These are phyloP conservation scores for Lissocephala sabroskyi DNA, from an alignment of 2,888 invertebrate species.

Conservation along the genomic window DNA sequence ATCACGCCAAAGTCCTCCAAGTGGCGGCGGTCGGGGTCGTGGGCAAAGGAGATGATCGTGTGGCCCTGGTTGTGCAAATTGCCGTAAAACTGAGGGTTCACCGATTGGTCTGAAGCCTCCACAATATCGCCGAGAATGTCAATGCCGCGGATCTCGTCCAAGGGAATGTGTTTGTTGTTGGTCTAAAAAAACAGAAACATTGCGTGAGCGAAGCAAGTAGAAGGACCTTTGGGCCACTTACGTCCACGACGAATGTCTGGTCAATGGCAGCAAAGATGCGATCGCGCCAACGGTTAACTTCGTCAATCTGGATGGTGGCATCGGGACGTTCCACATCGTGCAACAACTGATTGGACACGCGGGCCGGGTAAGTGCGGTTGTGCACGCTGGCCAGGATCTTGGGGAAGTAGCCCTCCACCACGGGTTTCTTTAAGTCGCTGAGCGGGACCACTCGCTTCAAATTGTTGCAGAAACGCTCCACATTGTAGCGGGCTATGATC, in stretches of 20 bases:
- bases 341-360: conserved; percentile 76
- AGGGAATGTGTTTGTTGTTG: conserved; percentile 46
- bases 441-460: conserved; percentile 78
- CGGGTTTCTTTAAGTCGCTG: conserved; percentile 79
- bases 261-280: conserved; percentile 84
- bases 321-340: conserved; percentile 79
- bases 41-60: conserved; percentile 81
- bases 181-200: conserved; percentile 36
- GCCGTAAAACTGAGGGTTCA: conserved; percentile 81
- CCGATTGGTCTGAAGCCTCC: conserved; percentile 80
- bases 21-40: conserved; percentile 82
- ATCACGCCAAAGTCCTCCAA: conserved; percentile 85
- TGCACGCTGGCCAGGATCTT: conserved; percentile 81
- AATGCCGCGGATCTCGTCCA: conserved; percentile 77
- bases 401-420: conserved; percentile 86
- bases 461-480: conserved; percentile 82
- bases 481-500: conserved; percentile 78
- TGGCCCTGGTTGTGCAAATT: conserved; percentile 89
- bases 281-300: conserved; percentile 83
- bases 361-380: conserved; percentile 82
- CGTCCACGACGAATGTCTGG: conserved; percentile 77
- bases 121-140: conserved; percentile 85
- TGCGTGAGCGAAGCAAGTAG: no score
- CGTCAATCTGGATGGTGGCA: conserved; percentile 75
- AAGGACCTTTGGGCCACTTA: conserved; percentile 68